Evolutionary conservation across 2,797 vertebrate genomes (phyloP), one percentile per base, ranked within the genome.

Genomic region (Leuciscus waleckii): DNA sequence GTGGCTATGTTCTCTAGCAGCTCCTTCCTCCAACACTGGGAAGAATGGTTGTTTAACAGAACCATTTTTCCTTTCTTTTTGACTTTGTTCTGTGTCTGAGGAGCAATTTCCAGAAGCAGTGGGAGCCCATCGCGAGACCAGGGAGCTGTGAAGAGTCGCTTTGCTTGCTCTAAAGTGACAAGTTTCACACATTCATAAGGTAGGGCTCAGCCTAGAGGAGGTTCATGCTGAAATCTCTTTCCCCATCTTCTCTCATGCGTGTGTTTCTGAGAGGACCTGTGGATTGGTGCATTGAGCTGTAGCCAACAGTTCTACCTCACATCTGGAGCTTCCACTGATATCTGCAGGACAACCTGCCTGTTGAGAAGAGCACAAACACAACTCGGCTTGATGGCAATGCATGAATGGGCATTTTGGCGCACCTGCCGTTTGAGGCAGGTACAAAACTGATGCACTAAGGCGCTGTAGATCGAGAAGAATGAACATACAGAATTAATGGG

Each of bases 51-150:
- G 69, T 87, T 82, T 83, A 69, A 46, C 32, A 49, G 49, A 81
- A 80, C 35, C 58, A 51, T 82, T 70, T 70, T 86, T 78, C 32
- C 51, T 73, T 73, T 81, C 46, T 81, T 51, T 43, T 67, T 46
- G 29, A 80, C 77, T 89, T 89, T 84, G 63, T 86, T 91, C 91
- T 86, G 84, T 88, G 88, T 88, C 85, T 89, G 89, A 75, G 88
- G 90, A 91, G 89, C 91, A 92, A 92, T 93, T 90, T 91, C 75
- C 89, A 74, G 82, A 82, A 91, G 87, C 93, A 91, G 92, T 90
- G 73, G 92, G 86, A 90, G 87, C 84, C 83, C 77, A 74, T 81
- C 7, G 61, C 32, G 7, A 79, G 79, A 81, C 87, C 67, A 61
- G 29, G 85, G 84, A 86, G 78, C 67, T 46, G 49, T 79, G 88